These are phyloP conservation scores for Ips nitidus DNA, from an alignment of 1,140 invertebrate genomes.

Conservation along the genomic window DNA sequence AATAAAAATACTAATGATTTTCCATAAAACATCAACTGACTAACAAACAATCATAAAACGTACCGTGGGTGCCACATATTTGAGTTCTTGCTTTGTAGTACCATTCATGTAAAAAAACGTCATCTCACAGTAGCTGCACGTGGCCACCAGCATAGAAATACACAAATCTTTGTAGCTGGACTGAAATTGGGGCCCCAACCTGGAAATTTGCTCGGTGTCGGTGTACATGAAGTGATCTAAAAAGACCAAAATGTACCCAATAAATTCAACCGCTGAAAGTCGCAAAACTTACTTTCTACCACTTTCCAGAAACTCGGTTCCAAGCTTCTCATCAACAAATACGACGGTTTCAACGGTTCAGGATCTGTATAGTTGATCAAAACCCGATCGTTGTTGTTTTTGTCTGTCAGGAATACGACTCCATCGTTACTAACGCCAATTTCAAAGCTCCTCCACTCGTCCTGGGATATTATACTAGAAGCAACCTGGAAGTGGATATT, in stretches of 20 bases:
- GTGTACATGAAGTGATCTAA: constrained; percentile 44
- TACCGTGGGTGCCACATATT: constrained; percentile 37
- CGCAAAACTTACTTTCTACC: constrained; percentile 40
- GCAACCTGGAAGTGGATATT: constrained; percentile 34
- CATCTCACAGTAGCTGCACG: constrained; percentile 39
- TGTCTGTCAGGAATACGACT: constrained; percentile 36
- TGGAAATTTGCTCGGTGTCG: constrained; percentile 36
- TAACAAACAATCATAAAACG: background rate
- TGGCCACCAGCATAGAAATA: constrained; percentile 38
- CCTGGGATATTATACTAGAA: constrained; percentile 38
- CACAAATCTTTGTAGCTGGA: constrained; percentile 39
- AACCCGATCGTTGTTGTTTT: constrained; percentile 40
- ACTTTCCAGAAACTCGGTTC: constrained; percentile 43
- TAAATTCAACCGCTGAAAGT: background rate
- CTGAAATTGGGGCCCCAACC: constrained; percentile 39
- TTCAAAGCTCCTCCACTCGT: constrained; percentile 45
- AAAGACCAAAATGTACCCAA: constrained; percentile 7
- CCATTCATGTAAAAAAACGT: constrained; percentile 38
- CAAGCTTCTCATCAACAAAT: constrained; percentile 37
- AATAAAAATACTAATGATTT: too few species aligned
- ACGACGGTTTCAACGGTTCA: constrained; percentile 37
- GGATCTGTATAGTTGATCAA: constrained; percentile 35
- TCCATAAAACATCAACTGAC: too few species aligned
- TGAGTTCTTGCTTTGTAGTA: constrained; percentile 31
- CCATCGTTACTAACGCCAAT: constrained; percentile 35